These are phyloP conservation scores for Natrix natrix DNA, from an alignment of 2,797 vertebrate species.

Conservation along the genomic window DNA sequence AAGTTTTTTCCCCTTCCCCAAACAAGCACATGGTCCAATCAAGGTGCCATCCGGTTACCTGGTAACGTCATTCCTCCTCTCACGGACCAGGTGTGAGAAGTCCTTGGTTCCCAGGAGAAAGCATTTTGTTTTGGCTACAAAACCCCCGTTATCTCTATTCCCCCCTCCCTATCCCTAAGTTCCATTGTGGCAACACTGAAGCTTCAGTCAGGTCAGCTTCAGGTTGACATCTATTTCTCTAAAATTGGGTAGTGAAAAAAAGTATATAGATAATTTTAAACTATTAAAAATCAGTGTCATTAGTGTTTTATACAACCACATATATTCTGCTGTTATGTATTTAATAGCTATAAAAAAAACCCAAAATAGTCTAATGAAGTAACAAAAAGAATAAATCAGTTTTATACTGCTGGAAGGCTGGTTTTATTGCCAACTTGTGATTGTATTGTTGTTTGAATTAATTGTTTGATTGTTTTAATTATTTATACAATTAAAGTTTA, in stretches of 20 bases:
- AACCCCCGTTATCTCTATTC: too few relatives aligned
- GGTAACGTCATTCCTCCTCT: too few relatives aligned
- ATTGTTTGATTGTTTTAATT: slow-evolving; percentile 10
- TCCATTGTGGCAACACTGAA: too few relatives aligned
- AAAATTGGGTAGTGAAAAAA: not conserved
- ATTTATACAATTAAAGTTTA: slow-evolving; percentile 16
- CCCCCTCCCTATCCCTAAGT: too few relatives aligned
- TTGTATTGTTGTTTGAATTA: slow-evolving; percentile 26
- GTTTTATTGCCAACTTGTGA: slow-evolving; percentile 4
- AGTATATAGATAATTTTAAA: not conserved
- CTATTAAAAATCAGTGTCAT: not conserved
- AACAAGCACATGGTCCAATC: too few relatives aligned
- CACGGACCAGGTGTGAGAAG: too few relatives aligned
- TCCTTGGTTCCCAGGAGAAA: too few relatives aligned
- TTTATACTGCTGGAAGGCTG: slow-evolving; percentile 16
- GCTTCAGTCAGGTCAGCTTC: too few relatives aligned
- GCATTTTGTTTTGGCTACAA: too few relatives aligned
- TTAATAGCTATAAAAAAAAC: not conserved
- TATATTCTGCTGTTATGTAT: not conserved
- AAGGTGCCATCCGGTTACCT: too few relatives aligned
- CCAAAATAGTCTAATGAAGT: slow-evolving; percentile 11
- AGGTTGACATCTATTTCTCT: not conserved
- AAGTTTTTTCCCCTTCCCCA: too few relatives aligned
- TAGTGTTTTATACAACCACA: not conserved
- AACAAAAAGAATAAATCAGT: slow-evolving; percentile 10